Evolutionary conservation across 2,888 invertebrate genomes (phyloP), one percentile per base, ranked within the genome.

Genomic region (Apamea crenata): DNA sequence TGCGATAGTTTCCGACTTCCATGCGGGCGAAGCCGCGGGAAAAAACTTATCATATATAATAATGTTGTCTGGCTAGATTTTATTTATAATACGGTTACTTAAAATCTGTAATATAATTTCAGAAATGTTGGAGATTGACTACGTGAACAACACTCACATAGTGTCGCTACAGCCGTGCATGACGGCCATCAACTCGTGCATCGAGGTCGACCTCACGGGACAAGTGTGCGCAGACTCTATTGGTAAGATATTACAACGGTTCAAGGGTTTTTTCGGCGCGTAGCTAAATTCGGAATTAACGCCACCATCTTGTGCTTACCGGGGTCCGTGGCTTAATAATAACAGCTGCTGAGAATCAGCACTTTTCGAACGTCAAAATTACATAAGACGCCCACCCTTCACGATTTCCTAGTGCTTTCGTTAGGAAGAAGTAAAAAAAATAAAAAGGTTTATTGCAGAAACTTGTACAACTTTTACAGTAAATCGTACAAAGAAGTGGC

Each of bases 131-230:
- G 98, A 98, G 90, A 98, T 99, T 5, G 98, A 99, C 93, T 99
- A 99, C 93, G 99, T 99, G 29, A 99, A 99, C 96, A 98, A 98
- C 93, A 98, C 98, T 0, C 97, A 98, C 89, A 96, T 99, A 79
- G 98, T 99, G 76, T 98, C 98, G 0, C 97, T 98, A 91, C 98
- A 99, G 95, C 99, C 99, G 0, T 97, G 97, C 89, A 99, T 99
- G 98, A 99, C 99, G 0, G 99, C 99, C 79, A 99, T 99, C 92
- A 99, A 99, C 96, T 99, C 99, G 0, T 99, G 99, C 94, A 98
- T 99, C 89, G 99, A 99, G 95, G 98, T 97, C 1, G 99, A 99
- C 94, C 95, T 99, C 74, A 99, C 99, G 0, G 99, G 99, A 0
- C 99, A 99, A 95, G 98, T 99, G 36, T 98, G 98, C 87, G 98